A percentile compares a stretch with the other conserved stretches of the same genome.
Conservation (phyloP, 2,113 vertebrate species). For the Clarias batrachus region DNA sequence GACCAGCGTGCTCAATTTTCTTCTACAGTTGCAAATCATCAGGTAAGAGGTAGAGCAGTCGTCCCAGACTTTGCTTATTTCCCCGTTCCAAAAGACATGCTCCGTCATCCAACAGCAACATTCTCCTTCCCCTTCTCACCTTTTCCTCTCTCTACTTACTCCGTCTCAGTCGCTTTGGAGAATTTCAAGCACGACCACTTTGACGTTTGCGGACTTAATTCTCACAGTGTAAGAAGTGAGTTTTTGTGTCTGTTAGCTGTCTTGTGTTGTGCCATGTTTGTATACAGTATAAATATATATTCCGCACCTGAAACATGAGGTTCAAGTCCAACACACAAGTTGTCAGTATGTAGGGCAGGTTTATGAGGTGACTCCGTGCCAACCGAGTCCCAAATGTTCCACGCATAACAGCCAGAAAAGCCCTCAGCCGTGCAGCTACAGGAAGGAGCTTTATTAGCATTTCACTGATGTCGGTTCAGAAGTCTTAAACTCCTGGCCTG, state of each 20-base stretch:
- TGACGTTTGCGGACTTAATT: conserved; percentile 14
- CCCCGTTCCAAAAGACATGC: not conserved
- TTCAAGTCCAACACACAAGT: conserved; percentile 3
- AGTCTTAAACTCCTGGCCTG: conserved; percentile 18
- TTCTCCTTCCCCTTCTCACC: conserved; percentile 41
- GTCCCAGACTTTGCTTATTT: conserved; percentile 8
- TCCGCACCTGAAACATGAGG: conserved; percentile 1
- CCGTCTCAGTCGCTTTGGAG: conserved; percentile 19
- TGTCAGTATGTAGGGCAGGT: conserved; percentile 4
- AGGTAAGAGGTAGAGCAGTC: not conserved
- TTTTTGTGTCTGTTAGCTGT: not conserved
- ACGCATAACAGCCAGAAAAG: conserved; percentile 20
- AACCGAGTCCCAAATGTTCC: conserved; percentile 30
- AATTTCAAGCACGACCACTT: conserved; percentile 26
- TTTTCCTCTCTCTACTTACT: conserved; percentile 20
- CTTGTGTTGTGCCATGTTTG: conserved; percentile 15
- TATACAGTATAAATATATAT: conserved; percentile 7
- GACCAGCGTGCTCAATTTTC: conserved; percentile 34
- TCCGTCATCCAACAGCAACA: conserved; percentile 54
- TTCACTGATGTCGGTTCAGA: conserved; percentile 38
- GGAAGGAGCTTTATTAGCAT: conserved; percentile 39
- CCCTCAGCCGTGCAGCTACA: conserved; percentile 9
- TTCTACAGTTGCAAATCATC: conserved; percentile 19
- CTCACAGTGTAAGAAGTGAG: not conserved
- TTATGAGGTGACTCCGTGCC: conserved; percentile 13